Percentiles rank a stretch among this genome's conserved stretches.
Conservation (phyloP, 2,888 invertebrate genomes). For the Schizaphis graminum region DNA sequence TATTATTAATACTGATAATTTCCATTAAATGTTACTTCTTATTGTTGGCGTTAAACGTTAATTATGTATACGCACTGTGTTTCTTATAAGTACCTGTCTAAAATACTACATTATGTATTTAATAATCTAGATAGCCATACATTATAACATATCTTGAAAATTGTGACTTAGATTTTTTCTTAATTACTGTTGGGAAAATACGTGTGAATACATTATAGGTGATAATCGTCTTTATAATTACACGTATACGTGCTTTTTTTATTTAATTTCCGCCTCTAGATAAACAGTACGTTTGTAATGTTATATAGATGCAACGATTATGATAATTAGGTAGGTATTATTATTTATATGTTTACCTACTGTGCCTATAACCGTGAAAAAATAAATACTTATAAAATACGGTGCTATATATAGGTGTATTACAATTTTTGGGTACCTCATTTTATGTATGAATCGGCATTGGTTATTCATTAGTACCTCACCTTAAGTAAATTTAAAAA, state of each 20-base stretch:
- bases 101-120: background rate
- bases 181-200: slow-evolving; percentile 15
- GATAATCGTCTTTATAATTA: slow-evolving; percentile 14
- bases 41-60: background rate
- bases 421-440: background rate
- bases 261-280: background rate
- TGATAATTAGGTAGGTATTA: background rate
- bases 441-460: background rate
- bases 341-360: background rate
- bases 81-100: background rate
- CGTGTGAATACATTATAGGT: background rate
- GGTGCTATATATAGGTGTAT: background rate
- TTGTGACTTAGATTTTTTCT: background rate
- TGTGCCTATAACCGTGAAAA: background rate
- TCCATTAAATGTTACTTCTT: background rate
- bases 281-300: background rate
- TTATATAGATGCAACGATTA: background rate
- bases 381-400: background rate
- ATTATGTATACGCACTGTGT: background rate
- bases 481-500: too few species aligned
- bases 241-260: background rate
- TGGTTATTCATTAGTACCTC: background rate
- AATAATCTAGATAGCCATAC: background rate
- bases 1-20: background rate
- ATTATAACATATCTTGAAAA: background rate